These are phyloP conservation scores for Meloe dianella DNA, from an alignment of 2,888 invertebrate genomes.

Conservation along the genomic window DNA sequence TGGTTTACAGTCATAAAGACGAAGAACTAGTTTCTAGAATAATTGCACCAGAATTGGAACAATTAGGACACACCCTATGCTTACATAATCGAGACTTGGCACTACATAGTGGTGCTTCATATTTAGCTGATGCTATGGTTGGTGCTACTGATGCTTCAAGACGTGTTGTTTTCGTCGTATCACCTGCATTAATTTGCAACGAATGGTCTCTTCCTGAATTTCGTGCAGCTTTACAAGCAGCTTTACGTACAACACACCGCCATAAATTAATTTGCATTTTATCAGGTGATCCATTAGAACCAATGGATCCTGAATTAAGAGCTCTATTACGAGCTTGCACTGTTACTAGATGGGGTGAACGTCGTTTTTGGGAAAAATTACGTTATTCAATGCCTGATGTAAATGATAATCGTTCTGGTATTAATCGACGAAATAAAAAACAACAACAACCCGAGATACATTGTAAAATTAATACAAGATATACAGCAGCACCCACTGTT, in stretches of 20 bases:
- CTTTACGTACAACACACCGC: conserved; percentile 79
- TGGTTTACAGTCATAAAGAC: conserved; percentile 88
- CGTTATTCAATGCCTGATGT: conserved; percentile 89
- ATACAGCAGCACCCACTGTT: conserved; percentile 76
- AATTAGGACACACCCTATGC: conserved; percentile 75
- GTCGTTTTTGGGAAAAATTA: conserved; percentile 96
- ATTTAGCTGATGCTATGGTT: conserved; percentile 91
- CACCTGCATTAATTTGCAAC: conserved; percentile 84
- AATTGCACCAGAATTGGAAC: conserved; percentile 77
- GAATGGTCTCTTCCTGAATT: conserved; percentile 97
- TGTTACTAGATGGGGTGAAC: conserved; percentile 84
- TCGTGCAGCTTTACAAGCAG: conserved; percentile 80
- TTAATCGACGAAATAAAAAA: conserved; percentile 62
- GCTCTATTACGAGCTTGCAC: conserved; percentile 74
- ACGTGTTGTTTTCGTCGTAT: conserved; percentile 87
- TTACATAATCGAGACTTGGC: conserved; percentile 90
- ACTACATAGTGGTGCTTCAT: conserved; percentile 70
- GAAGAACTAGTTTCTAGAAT: conserved; percentile 73
- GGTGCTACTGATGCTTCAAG: conserved; percentile 91
- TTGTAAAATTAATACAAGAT: conserved; percentile 67
- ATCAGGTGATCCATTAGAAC: conserved; percentile 76
- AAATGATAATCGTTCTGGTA: conserved; percentile 63
- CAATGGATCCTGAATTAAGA: conserved; percentile 88
- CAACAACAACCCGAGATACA: conserved; percentile 62
- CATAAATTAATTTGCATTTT: conserved; percentile 67